Evolutionary conservation across 2,888 invertebrate species (phyloP).

Genomic region (Dryomyza anilis): DNA sequence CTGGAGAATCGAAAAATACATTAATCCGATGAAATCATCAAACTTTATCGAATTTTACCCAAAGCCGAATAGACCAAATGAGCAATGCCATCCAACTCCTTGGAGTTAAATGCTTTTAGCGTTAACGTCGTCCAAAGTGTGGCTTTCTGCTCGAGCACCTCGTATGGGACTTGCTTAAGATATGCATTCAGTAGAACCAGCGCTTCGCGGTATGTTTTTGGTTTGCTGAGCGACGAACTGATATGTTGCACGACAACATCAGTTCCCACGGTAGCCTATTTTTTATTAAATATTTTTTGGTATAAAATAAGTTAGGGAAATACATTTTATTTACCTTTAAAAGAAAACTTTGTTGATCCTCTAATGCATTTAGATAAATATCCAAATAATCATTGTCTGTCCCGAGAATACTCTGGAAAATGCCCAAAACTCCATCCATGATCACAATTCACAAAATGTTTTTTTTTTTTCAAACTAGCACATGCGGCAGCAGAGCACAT

Average conservation of each 20-base stretch:
- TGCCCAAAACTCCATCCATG: conserved; percentile 44
- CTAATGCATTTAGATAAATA: conserved; percentile 41
- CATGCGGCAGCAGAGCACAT: not conserved
- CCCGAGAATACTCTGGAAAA: conserved; percentile 41
- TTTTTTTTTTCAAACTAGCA: not conserved
- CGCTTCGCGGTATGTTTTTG: conserved; percentile 38
- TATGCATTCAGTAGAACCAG: conserved; percentile 40
- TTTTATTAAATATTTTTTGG: too few relatives aligned
- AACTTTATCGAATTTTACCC: conserved; percentile 26
- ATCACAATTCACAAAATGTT: not conserved
- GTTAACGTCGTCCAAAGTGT: conserved; percentile 43
- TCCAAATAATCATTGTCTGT: conserved; percentile 36
- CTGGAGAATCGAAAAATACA: not conserved
- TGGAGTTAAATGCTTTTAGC: conserved; percentile 44
- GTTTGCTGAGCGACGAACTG: conserved; percentile 41
- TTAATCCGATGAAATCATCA: not conserved
- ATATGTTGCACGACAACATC: conserved; percentile 41
- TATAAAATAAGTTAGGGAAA: too few relatives aligned
- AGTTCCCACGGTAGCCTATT: too few relatives aligned
- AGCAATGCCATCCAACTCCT: conserved; percentile 33
- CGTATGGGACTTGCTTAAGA: conserved; percentile 40
- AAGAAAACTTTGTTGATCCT: conserved; percentile 45
- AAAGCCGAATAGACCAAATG: conserved; percentile 38
- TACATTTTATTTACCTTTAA: conserved; percentile 43
- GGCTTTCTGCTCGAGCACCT: conserved; percentile 44